phyloP scores from a whole-genome alignment of 2,888 invertebrate genomes.

The Tortrix viridana region DNA sequence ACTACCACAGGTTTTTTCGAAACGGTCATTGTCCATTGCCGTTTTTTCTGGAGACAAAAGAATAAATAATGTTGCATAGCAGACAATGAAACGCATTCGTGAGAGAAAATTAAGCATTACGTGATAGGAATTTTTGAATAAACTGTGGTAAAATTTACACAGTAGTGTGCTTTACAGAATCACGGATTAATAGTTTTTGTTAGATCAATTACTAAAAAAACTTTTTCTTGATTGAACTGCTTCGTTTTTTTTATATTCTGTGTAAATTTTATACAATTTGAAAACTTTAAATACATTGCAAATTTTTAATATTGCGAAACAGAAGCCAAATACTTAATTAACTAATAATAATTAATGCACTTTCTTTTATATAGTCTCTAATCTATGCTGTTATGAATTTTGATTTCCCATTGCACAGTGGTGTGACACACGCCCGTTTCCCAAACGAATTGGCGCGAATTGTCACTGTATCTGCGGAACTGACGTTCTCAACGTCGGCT shows the following conservation, averaged over 20 bases:
- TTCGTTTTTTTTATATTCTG: too few relatives aligned
- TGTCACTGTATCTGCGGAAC: slow-evolving; percentile 61
- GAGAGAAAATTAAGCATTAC: slow-evolving; percentile 6
- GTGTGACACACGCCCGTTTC: slow-evolving; percentile 49
- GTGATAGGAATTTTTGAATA: slow-evolving; percentile 15
- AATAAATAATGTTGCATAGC: background rate
- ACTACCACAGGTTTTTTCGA: slow-evolving; percentile 2
- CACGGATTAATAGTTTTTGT: too few relatives aligned
- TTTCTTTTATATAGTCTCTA: too few relatives aligned
- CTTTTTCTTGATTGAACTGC: too few relatives aligned
- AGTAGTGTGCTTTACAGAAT: background rate
- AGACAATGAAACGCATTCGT: slow-evolving; percentile 7
- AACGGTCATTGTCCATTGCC: slow-evolving; percentile 15
- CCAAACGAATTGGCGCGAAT: slow-evolving; percentile 60
- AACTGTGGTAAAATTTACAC: slow-evolving; percentile 13
- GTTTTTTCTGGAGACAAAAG: background rate
- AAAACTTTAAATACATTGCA: too few relatives aligned
- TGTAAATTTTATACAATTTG: too few relatives aligned
- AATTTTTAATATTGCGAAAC: too few relatives aligned
- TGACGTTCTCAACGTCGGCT: slow-evolving; percentile 47
- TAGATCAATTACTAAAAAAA: too few relatives aligned
- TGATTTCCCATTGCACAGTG: slow-evolving; percentile 6
- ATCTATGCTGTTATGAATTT: too few relatives aligned
- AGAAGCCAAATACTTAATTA: too few relatives aligned
- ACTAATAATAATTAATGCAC: too few relatives aligned